Evolutionary conservation across 1,140 invertebrate species (phyloP).

Genomic region (Venustaconcha ellipsiformis): DNA sequence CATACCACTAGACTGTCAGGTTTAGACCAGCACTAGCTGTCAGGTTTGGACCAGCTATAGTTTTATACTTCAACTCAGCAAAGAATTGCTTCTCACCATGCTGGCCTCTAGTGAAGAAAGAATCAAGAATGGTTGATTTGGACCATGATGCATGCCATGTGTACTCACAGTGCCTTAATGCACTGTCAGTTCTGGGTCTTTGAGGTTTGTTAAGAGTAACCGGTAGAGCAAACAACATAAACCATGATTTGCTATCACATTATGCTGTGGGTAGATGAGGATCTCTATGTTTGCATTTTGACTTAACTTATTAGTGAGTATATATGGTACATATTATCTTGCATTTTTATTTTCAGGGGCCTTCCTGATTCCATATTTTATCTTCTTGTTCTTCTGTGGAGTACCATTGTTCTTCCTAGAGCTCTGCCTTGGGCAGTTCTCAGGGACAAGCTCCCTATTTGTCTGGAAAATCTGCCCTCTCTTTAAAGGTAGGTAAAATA

Average conservation of each 20-base stretch:
- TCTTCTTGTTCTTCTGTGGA: conserved; percentile 75
- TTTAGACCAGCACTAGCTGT: no score
- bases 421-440: conserved; percentile 80
- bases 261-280: no score
- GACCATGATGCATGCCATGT: no score
- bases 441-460: conserved; percentile 48
- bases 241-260: no score
- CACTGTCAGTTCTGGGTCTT: not conserved
- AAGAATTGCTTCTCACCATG: no score
- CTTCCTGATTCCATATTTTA: conserved; percentile 78
- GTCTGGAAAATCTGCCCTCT: conserved; percentile 54
- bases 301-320: not conserved
- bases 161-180: not conserved
- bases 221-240: no score
- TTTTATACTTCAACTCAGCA: no score
- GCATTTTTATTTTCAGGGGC: conserved; percentile 70
- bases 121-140: no score
- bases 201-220: not conserved
- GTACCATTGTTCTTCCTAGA: conserved; percentile 82
- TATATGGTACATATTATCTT: not conserved
- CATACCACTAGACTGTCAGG: no score
- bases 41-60: no score
- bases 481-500: conserved; percentile 47
- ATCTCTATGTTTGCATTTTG: no score
- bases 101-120: no score